These are phyloP conservation scores for Diadophis punctatus DNA, from an alignment of 2,113 vertebrate species.

Conservation along the genomic window DNA sequence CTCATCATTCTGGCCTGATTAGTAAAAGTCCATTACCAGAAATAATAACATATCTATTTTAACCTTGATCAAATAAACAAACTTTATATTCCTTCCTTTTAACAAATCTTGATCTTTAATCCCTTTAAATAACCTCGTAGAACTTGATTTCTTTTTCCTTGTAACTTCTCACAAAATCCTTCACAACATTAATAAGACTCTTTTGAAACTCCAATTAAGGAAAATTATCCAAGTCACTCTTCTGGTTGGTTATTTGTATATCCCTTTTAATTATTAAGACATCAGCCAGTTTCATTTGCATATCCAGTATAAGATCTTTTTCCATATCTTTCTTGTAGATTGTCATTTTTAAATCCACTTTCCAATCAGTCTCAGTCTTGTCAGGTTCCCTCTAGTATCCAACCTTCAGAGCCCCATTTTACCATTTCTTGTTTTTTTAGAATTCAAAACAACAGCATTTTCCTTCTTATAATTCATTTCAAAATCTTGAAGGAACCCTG, in stretches of 20 bases:
- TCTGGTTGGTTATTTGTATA: background rate
- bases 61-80: background rate
- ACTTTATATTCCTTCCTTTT: background rate
- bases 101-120: background rate
- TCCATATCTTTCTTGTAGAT: background rate
- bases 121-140: background rate
- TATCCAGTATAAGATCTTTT: background rate
- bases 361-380: background rate
- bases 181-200: background rate
- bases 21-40: background rate
- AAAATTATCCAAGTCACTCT: background rate
- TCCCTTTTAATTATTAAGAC: background rate
- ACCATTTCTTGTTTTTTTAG: background rate
- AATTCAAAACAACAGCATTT: background rate
- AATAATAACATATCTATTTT: background rate
- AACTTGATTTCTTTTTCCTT: background rate
- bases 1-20: background rate
- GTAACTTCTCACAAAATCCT: background rate
- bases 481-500: background rate
- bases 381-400: background rate
- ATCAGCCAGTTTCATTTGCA: background rate
- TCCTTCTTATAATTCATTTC: background rate
- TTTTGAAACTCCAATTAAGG: background rate
- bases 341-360: background rate
- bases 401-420: background rate